Percentiles rank a stretch among this genome's conserved stretches.
phyloP scores from a whole-genome alignment of 2,113 vertebrate genomes.

The Petrocephalus microphthalmus region DNA sequence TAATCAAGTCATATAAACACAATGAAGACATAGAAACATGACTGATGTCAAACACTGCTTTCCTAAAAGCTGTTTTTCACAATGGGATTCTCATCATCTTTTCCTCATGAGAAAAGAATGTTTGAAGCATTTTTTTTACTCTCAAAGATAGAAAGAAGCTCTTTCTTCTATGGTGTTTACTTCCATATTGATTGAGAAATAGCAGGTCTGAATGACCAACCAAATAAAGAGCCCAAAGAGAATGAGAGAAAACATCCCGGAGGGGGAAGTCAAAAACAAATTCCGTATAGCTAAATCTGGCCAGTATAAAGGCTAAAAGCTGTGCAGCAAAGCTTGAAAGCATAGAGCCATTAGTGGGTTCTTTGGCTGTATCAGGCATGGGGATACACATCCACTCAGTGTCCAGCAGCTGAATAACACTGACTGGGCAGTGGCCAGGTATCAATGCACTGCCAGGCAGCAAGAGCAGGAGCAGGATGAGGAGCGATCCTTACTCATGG shows the following conservation, averaged over 20 bases:
- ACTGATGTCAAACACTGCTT: not conserved
- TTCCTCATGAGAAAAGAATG: slow-evolving; percentile 15
- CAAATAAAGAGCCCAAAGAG: slow-evolving; percentile 55
- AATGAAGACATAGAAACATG: not conserved
- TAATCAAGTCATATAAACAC: not conserved
- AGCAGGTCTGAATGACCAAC: slow-evolving; percentile 19
- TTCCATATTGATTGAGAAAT: slow-evolving; percentile 46
- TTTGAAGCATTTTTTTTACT: slow-evolving; percentile 5
- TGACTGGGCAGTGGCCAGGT: slow-evolving; percentile 34
- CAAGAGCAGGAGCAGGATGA: slow-evolving; percentile 8
- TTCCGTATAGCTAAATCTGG: slow-evolving; percentile 57
- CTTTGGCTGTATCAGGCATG: slow-evolving; percentile 32
- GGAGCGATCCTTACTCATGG: not conserved
- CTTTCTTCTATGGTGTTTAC: slow-evolving; percentile 31
- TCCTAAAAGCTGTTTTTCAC: not conserved
- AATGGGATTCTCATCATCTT: not conserved
- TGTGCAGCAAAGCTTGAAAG: slow-evolving; percentile 32
- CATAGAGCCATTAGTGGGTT: slow-evolving; percentile 50
- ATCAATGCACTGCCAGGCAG: slow-evolving; percentile 31
- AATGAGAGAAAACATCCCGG: slow-evolving; percentile 39
- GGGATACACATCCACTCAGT: slow-evolving; percentile 56
- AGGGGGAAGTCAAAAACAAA: slow-evolving; percentile 52
- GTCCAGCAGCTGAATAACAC: slow-evolving; percentile 40
- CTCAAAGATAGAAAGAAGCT: slow-evolving; percentile 23
- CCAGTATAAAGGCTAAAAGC: slow-evolving; percentile 38